Conservation (phyloP, 2,797 vertebrate genomes). For the Coccyzus lansbergi region DNA sequence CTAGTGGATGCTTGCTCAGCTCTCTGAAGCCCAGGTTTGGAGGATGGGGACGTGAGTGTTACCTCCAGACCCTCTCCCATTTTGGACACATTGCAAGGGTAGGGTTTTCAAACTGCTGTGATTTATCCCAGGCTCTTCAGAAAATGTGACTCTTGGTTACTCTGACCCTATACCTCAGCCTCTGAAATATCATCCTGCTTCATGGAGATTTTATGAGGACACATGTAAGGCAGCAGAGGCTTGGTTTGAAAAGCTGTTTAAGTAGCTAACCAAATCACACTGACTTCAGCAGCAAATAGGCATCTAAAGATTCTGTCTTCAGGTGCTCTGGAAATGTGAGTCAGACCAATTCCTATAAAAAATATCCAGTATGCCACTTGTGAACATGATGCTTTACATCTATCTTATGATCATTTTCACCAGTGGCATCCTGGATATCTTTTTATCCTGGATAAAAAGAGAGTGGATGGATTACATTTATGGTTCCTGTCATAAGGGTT, state of each 20-base stretch:
- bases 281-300: background rate
- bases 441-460: too few relatives aligned
- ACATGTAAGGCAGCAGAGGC: background rate
- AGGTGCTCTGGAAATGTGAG: background rate
- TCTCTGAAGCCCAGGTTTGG: background rate
- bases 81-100: background rate
- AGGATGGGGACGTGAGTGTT: background rate
- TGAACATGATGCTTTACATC: background rate
- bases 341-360: background rate
- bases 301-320: background rate
- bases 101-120: background rate
- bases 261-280: background rate
- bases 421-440: too few relatives aligned
- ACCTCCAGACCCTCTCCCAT: background rate
- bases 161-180: background rate
- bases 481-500: background rate
- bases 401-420: too few relatives aligned
- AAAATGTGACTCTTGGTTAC: background rate
- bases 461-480: background rate
- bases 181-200: background rate
- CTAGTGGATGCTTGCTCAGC: background rate
- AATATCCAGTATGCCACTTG: background rate
- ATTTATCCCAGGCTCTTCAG: background rate
- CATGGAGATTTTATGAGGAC: background rate
- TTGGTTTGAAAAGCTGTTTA: background rate